phyloP scores from a whole-genome alignment of 2,888 invertebrate genomes.

The Diogma glabrata region DNA sequence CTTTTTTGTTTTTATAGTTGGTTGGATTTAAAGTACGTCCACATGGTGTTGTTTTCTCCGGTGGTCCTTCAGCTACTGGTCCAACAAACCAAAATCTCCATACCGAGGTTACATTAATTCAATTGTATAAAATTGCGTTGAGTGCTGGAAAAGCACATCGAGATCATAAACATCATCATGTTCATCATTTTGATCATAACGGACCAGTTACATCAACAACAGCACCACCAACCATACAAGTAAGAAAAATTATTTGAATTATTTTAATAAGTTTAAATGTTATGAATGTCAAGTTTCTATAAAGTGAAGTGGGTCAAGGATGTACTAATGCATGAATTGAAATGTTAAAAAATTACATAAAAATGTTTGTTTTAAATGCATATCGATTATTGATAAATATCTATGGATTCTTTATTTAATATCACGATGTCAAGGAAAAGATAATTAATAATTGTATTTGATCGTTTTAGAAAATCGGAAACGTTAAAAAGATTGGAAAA shows the following conservation, averaged over 20 bases:
- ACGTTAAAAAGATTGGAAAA: too few relatives aligned
- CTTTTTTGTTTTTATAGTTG: slow-evolving; percentile 42
- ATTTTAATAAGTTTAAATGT: neutral
- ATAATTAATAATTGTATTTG: too few relatives aligned
- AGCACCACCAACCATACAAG: slow-evolving; percentile 38
- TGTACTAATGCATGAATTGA: too few relatives aligned
- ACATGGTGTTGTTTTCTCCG: slow-evolving; percentile 62
- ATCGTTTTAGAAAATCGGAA: too few relatives aligned
- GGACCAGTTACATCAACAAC: slow-evolving; percentile 51
- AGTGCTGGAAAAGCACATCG: slow-evolving; percentile 79
- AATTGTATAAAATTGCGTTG: slow-evolving; percentile 66
- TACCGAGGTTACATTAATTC: slow-evolving; percentile 64
- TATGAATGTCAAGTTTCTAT: too few relatives aligned
- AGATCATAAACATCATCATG: slow-evolving; percentile 80
- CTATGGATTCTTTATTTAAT: too few relatives aligned
- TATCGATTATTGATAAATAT: too few relatives aligned
- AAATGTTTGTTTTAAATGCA: too few relatives aligned
- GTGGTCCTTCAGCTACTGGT: slow-evolving; percentile 38
- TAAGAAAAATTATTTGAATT: too few relatives aligned
- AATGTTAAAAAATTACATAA: too few relatives aligned
- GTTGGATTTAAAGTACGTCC: slow-evolving; percentile 66
- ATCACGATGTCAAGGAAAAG: too few relatives aligned
- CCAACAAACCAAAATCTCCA: slow-evolving; percentile 31
- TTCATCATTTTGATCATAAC: slow-evolving; percentile 65
- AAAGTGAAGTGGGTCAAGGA: too few relatives aligned